Evolutionary conservation across 2,113 vertebrate genomes (phyloP).

Genomic region (Ictalurus furcatus): DNA sequence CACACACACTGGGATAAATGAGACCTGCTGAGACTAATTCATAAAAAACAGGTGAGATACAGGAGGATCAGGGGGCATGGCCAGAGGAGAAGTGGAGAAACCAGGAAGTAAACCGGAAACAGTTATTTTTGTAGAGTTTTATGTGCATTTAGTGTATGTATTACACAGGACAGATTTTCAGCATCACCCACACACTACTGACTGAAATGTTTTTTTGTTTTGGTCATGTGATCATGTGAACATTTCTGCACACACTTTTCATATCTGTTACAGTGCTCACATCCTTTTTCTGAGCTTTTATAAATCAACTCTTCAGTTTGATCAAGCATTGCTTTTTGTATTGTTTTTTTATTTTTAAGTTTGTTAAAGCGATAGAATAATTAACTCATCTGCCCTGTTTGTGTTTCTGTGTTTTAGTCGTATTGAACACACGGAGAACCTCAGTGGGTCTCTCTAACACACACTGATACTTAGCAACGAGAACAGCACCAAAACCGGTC

Average conservation of each 20-base stretch:
- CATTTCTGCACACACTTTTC: too few relatives aligned
- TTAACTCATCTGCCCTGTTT: background rate
- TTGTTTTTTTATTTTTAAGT: background rate
- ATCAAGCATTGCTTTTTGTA: background rate
- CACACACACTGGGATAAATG: background rate
- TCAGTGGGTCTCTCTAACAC: background rate
- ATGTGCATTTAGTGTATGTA: too few relatives aligned
- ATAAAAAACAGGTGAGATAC: background rate
- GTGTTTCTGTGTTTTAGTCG: background rate
- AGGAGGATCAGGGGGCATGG: background rate
- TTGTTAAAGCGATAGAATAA: background rate
- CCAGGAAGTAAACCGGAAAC: background rate
- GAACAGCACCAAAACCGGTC: background rate
- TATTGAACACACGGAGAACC: background rate
- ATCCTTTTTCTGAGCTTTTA: background rate
- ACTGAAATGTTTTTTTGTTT: background rate
- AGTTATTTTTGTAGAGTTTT: background rate
- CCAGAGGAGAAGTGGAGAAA: background rate
- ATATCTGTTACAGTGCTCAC: background rate
- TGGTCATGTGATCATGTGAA: conserved; percentile 1
- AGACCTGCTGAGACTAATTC: conserved; percentile 6
- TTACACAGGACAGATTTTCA: background rate
- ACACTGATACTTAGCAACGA: background rate
- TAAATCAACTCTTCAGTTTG: background rate
- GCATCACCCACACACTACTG: background rate